Evolutionary conservation across 2,888 invertebrate species (phyloP), one percentile per base, ranked within the genome.

Genomic region (Selenia dentaria): DNA sequence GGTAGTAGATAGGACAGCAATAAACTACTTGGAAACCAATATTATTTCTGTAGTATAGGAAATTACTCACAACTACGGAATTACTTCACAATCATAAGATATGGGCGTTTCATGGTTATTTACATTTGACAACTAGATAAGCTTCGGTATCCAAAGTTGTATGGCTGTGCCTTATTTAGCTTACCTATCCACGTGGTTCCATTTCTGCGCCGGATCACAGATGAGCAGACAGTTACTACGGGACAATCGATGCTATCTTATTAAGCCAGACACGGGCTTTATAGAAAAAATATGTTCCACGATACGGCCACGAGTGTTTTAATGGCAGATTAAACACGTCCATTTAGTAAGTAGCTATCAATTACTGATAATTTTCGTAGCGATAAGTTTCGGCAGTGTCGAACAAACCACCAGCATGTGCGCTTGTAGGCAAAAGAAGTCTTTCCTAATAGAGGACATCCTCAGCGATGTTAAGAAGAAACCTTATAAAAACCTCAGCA

Each of bases 311-410:
- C 35, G 22, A 44, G 42, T 48, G 53, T 49, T 52, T 43, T 54
- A 55, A 58, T 64, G 64, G 65, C 62, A 81, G 83, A 86, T 84
- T 81, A 83, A 71, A 70, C 55, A 66, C 74, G 75, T 81, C 84
- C 85, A 85, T 84, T 85, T 83, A 85, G 83, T 81, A 80, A 83
- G 82, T 82, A 83, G 83, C 83, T 86, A 88, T 87, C 88, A 87
- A 89, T 88, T 88, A 86, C 74, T 73, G 79, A 79, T 82, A 80
- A 76, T 69, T 65, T 65, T 67, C 63, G 63, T 61, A 54, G 46
- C 55, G 83, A 85, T 87, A 85, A 83, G 71, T 70, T 84, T 83
- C 74, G 82, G 74, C 86, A 87, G 87, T 87, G 57, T 64, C 58
- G 59, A 71, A 51, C 71, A 67, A 60, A 51, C 73, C 64, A 62